A percentile compares a stretch with the other conserved stretches of the same genome.
Evolutionary conservation across 2,888 invertebrate genomes (phyloP).

Genomic region (Vanessa cardui): DNA sequence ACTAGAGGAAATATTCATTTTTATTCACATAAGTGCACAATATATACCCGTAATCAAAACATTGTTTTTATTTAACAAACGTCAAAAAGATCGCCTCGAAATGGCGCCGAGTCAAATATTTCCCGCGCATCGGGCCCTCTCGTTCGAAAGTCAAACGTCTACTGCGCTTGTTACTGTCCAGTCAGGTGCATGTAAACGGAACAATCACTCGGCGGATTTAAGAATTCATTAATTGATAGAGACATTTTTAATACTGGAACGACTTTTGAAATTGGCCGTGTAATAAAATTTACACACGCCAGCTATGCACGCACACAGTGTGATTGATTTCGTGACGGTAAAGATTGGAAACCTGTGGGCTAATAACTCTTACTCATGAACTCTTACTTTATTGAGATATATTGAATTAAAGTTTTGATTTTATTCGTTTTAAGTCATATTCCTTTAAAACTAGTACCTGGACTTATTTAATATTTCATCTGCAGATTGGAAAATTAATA

Average conservation of each 20-base stretch:
- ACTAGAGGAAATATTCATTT: constrained; percentile 17
- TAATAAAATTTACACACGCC: constrained; percentile 16
- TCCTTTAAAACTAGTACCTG: constrained; percentile 3
- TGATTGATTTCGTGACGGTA: constrained; percentile 25
- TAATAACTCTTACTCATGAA: constrained; percentile 46
- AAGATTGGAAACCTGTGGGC: constrained; percentile 38
- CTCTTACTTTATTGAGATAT: constrained; percentile 25
- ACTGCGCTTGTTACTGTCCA: constrained; percentile 64
- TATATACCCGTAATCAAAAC: constrained; percentile 16
- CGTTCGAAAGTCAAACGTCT: constrained; percentile 77
- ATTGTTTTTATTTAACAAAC: constrained; percentile 29
- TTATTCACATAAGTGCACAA: constrained; percentile 19
- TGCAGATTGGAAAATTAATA: too few relatives aligned
- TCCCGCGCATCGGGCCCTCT: constrained; percentile 53
- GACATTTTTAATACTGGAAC: constrained; percentile 11
- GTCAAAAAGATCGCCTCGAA: constrained; percentile 47
- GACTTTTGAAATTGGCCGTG: constrained; percentile 26
- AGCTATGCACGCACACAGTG: constrained; percentile 28
- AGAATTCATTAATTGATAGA: constrained; percentile 43
- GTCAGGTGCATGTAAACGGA: constrained; percentile 60
- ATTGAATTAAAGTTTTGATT: not conserved
- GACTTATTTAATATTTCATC: too few relatives aligned
- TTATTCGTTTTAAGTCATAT: not conserved
- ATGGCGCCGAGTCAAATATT: constrained; percentile 43
- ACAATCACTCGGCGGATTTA: constrained; percentile 46